Conservation (phyloP, 2,888 invertebrate species). For the Leptarthrus brevirostris region DNA sequence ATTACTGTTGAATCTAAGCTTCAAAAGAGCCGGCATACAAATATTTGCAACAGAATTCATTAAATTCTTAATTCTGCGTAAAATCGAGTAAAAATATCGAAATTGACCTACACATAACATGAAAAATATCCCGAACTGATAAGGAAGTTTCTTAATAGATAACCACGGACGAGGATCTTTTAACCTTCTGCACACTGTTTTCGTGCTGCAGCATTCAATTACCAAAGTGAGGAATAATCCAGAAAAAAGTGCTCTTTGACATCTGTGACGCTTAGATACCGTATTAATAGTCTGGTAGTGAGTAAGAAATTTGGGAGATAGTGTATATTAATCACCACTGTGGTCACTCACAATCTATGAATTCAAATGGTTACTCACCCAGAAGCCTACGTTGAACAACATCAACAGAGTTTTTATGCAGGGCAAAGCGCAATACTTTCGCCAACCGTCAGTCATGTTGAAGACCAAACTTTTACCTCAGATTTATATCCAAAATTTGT, state of each 20-base stretch:
- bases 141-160: background rate
- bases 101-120: background rate
- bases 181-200: constrained; percentile 12
- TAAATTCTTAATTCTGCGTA: too few relatives aligned
- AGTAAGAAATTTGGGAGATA: too few relatives aligned
- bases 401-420: constrained; percentile 83
- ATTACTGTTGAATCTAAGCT: too few relatives aligned
- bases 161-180: background rate
- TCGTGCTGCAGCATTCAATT: background rate
- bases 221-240: background rate
- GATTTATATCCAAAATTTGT: too few relatives aligned
- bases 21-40: too few relatives aligned
- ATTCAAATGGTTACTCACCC: constrained; percentile 80
- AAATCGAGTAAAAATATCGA: background rate
- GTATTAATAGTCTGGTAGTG: background rate
- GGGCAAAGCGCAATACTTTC: constrained; percentile 58
- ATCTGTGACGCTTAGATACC: too few relatives aligned
- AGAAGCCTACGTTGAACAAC: constrained; percentile 83
- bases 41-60: too few relatives aligned
- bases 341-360: too few relatives aligned
- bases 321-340: too few relatives aligned
- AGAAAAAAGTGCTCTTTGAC: too few relatives aligned
- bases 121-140: constrained; percentile 7
- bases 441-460: background rate
- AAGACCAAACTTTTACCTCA: background rate